Conservation (phyloP, 2,888 invertebrate species). For the Torymus aiolomorphi region DNA sequence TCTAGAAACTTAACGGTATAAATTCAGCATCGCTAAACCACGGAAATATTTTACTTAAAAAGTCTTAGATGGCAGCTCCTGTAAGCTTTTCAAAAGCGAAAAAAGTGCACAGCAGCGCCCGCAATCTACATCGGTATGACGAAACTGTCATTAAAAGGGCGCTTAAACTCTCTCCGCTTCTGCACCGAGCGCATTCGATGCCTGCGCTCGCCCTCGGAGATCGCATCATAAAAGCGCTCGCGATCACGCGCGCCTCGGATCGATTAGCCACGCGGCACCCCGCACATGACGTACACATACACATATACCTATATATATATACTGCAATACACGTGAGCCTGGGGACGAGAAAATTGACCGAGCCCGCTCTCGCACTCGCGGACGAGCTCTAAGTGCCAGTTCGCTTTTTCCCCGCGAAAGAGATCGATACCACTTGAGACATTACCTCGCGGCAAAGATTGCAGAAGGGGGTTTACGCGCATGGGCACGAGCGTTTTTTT, state of each 20-base stretch:
- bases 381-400: conserved; percentile 52
- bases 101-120: not conserved
- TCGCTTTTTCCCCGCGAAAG: conserved; percentile 55
- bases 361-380: not conserved
- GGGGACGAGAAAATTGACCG: conserved; percentile 51
- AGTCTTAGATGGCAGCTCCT: too few species aligned
- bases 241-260: conserved; percentile 53
- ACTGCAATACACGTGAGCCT: conserved; percentile 1
- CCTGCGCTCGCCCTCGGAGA: conserved; percentile 13
- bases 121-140: conserved; percentile 13
- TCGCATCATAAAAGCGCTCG: conserved; percentile 45
- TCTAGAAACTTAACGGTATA: too few species aligned
- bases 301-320: conserved; percentile 27
- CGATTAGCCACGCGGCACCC: conserved; percentile 32
- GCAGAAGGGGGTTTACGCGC: conserved; percentile 60
- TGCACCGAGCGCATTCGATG: not conserved
- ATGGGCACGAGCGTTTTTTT: conserved; percentile 12
- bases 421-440: conserved; percentile 67
- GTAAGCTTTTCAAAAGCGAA: not conserved
- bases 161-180: not conserved
- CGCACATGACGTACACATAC: not conserved
- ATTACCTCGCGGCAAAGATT: conserved; percentile 64
- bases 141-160: conserved; percentile 39
- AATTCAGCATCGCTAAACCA: too few species aligned
- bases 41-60: too few species aligned